These are phyloP conservation scores for Marmota flaviventris DNA, from an alignment of 2,113 vertebrate species.

Conservation along the genomic window DNA sequence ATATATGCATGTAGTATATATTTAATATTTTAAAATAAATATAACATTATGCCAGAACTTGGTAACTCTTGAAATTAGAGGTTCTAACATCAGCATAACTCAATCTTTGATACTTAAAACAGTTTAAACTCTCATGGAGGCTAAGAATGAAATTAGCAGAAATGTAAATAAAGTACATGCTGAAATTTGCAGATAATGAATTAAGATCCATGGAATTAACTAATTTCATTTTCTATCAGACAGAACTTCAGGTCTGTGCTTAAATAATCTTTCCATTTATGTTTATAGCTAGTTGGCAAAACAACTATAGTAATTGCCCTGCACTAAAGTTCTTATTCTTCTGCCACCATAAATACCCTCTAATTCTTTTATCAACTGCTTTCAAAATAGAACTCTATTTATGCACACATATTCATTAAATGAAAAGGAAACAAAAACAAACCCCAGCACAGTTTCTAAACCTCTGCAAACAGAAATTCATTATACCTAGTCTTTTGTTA, in stretches of 20 bases:
- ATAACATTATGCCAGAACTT: neutral
- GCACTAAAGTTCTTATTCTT: conserved; percentile 22
- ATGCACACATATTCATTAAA: conserved; percentile 53
- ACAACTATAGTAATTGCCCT: neutral
- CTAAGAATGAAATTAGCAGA: neutral
- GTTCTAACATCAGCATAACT: neutral
- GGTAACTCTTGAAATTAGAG: neutral
- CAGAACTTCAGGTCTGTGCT: neutral
- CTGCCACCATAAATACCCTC: conserved; percentile 17
- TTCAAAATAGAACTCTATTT: conserved; percentile 61
- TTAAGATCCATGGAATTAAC: neutral
- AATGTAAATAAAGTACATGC: neutral
- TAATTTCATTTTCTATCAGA: conserved; percentile 60
- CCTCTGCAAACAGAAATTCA: conserved; percentile 10
- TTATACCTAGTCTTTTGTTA: conserved; percentile 3
- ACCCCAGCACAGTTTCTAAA: neutral
- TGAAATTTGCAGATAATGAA: neutral
- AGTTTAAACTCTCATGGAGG: neutral
- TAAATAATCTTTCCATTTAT: conserved; percentile 30
- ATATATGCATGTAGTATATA: neutral
- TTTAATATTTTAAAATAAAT: neutral
- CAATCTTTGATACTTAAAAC: neutral
- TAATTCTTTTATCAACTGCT: conserved; percentile 34
- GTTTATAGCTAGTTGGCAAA: conserved; percentile 10
- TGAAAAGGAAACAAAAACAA: conserved; percentile 37